phyloP scores from a whole-genome alignment of 2,888 invertebrate species.

The Tillus elongatus region DNA sequence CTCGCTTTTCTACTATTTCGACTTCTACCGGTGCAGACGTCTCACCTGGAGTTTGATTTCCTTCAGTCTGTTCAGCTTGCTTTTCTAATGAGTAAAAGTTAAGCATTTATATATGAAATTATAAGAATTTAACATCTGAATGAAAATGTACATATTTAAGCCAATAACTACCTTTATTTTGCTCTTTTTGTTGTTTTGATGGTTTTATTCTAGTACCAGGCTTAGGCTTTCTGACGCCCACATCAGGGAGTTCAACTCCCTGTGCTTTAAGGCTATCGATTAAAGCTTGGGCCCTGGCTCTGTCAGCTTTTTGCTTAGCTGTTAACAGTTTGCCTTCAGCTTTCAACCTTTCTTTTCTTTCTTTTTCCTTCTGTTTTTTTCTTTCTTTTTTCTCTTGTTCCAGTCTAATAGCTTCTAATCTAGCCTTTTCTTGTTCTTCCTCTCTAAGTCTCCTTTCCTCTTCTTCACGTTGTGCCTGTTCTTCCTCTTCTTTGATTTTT shows the following conservation, averaged over 20 bases:
- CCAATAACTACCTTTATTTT: slow-evolving; percentile 37
- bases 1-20: slow-evolving; percentile 34
- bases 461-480: slow-evolving; percentile 60
- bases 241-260: slow-evolving; percentile 72
- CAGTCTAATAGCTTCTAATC: slow-evolving; percentile 64
- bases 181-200: slow-evolving; percentile 54
- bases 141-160: too few species aligned
- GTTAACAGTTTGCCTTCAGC: slow-evolving; percentile 94
- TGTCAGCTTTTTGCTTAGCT: slow-evolving; percentile 86
- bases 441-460: slow-evolving; percentile 75
- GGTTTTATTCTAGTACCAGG: slow-evolving; percentile 68
- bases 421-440: slow-evolving; percentile 69
- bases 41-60: slow-evolving; percentile 18
- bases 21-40: slow-evolving; percentile 27
- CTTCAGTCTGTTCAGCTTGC: slow-evolving; percentile 5
- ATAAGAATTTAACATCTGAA: too few species aligned
- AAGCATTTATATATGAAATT: too few species aligned
- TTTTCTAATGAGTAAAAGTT: too few species aligned
- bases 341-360: slow-evolving; percentile 83
- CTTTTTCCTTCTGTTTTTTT: slow-evolving; percentile 86
- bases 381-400: slow-evolving; percentile 87
- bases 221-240: slow-evolving; percentile 51
- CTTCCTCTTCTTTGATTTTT: slow-evolving; percentile 83
- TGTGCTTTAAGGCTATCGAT: slow-evolving; percentile 82
- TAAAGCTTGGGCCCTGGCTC: slow-evolving; percentile 80